A percentile compares a stretch with the other conserved stretches of the same genome.
Evolutionary conservation across 1,140 invertebrate genomes (phyloP).

Genomic region (Ostrea denselamellosa): DNA sequence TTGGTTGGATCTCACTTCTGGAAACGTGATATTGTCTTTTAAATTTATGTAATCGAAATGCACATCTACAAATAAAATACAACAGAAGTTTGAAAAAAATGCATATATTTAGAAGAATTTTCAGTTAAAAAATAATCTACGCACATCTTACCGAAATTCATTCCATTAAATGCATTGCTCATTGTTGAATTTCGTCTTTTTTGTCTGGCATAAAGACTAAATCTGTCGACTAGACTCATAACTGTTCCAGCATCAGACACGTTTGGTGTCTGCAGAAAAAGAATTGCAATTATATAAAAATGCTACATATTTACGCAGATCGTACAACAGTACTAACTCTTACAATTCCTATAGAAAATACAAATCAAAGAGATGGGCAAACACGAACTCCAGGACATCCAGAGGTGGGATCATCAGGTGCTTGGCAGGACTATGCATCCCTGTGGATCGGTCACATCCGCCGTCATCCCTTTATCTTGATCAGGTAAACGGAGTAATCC

Average conservation of each 20-base stretch:
- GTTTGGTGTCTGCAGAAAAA: background rate
- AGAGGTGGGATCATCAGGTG: too few species aligned
- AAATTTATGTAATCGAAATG: background rate
- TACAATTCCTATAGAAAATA: too few species aligned
- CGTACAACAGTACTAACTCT: too few species aligned
- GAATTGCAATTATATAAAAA: too few species aligned
- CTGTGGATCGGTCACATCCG: too few species aligned
- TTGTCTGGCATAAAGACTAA: background rate
- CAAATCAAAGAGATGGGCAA: too few species aligned
- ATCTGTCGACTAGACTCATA: background rate
- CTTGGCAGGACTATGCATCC: too few species aligned
- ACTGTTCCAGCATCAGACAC: background rate
- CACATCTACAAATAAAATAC: background rate
- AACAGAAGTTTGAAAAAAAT: background rate
- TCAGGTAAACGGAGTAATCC: too few species aligned
- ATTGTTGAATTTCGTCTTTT: background rate
- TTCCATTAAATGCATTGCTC: background rate
- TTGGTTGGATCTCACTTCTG: background rate
- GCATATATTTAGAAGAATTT: background rate
- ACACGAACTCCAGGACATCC: too few species aligned
- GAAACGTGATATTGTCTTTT: background rate
- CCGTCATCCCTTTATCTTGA: too few species aligned
- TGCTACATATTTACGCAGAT: too few species aligned
- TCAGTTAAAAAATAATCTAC: background rate
- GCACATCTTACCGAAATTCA: background rate